A percentile compares a stretch with the other conserved stretches of the same genome.
Evolutionary conservation across 92 coral and sea anemone genomes (phyloP).

Genomic region (Zoanthus solanderi): DNA sequence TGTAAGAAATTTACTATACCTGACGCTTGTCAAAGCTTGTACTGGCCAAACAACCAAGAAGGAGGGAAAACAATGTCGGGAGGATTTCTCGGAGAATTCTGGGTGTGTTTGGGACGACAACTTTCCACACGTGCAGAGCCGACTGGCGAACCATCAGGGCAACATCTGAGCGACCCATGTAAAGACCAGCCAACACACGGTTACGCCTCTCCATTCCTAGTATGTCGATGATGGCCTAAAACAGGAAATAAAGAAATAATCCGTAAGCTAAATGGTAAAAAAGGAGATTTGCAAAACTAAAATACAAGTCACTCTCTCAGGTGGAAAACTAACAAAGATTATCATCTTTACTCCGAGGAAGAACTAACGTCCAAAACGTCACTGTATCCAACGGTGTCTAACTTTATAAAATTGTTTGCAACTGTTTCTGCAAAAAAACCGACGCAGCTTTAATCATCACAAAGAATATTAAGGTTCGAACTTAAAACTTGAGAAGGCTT

Average conservation of each 20-base stretch:
- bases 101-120: conserved; percentile 98
- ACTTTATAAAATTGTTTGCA: no score
- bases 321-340: no score
- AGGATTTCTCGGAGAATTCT: conserved; percentile 94
- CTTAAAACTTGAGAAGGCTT: no score
- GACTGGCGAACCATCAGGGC: conserved; percentile 98
- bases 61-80: conserved; percentile 92
- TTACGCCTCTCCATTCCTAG: conserved; percentile 95
- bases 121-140: conserved; percentile 99
- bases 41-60: conserved; percentile 97
- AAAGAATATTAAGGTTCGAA: no score
- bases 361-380: no score
- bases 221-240: conserved; percentile 85
- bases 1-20: conserved; percentile 51
- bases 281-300: no score
- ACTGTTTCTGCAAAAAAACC: no score
- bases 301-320: no score
- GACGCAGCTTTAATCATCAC: no score
- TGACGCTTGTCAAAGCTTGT: conserved; percentile 97
- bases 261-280: not conserved
- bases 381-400: no score
- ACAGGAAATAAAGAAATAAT: not conserved
- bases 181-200: conserved; percentile 95
- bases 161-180: conserved; percentile 99
- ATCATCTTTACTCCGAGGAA: no score